These are phyloP conservation scores for Mesoclemmys tuberculata DNA, from an alignment of 2,113 vertebrate species.

Conservation along the genomic window DNA sequence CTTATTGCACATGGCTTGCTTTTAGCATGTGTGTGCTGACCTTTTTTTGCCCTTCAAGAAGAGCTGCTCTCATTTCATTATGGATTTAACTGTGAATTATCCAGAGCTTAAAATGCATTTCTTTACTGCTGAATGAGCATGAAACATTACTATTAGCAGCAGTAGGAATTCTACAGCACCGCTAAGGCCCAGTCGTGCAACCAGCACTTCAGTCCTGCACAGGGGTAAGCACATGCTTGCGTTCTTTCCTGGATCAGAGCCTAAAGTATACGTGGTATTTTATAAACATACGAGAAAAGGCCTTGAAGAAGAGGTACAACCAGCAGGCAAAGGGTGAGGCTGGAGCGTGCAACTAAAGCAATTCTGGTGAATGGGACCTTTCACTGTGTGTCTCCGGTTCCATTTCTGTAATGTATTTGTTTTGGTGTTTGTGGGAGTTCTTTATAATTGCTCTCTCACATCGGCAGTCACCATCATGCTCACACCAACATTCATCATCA, in stretches of 20 bases:
- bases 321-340: background rate
- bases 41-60: background rate
- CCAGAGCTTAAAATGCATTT: background rate
- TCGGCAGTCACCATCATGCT: background rate
- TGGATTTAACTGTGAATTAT: background rate
- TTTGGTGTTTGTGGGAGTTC: background rate
- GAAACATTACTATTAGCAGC: background rate
- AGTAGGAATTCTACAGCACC: background rate
- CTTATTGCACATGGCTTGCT: background rate
- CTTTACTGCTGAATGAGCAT: background rate
- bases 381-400: background rate
- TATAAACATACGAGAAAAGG: background rate
- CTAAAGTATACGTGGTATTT: background rate
- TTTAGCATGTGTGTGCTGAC: background rate
- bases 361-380: background rate
- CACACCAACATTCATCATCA: background rate
- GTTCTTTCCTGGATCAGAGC: background rate
- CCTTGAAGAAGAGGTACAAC: background rate
- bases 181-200: background rate
- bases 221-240: background rate
- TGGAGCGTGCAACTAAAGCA: background rate
- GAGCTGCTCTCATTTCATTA: background rate
- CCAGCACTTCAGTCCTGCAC: accelerated
- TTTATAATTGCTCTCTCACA: background rate
- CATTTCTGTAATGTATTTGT: background rate